phyloP scores from a whole-genome alignment of 2,888 invertebrate genomes.

The Electrophaes corylata region DNA sequence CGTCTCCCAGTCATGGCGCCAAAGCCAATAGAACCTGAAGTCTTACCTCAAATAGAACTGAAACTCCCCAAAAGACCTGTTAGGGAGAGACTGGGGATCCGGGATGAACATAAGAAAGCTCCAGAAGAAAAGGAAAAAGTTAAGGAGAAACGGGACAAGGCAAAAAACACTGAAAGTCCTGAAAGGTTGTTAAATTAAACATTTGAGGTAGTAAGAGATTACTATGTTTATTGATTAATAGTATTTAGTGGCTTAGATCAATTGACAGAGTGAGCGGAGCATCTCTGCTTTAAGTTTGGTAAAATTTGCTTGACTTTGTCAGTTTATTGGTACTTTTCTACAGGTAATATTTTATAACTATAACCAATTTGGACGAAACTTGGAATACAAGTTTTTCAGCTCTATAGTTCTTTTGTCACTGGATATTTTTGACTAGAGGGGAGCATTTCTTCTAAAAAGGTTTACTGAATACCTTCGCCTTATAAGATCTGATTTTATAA shows the following conservation, averaged over 20 bases:
- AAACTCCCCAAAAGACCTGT: conserved; percentile 78
- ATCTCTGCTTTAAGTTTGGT: too few species aligned
- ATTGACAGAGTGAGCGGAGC: too few species aligned
- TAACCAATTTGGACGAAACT: too few species aligned
- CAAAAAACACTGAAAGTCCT: conserved; percentile 63
- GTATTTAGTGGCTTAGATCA: conserved; percentile 13
- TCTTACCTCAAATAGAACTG: conserved; percentile 75
- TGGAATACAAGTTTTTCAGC: too few species aligned
- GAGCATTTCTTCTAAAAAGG: too few species aligned
- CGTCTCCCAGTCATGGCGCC: conserved; percentile 6
- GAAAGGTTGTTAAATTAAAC: conserved; percentile 74
- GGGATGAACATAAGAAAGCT: conserved; percentile 55
- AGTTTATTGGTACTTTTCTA: too few species aligned
- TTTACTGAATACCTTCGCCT: too few species aligned
- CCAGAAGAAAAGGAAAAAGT: conserved; percentile 53
- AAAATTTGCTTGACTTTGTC: too few species aligned
- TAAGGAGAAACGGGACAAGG: conserved; percentile 56
- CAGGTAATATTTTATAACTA: too few species aligned
- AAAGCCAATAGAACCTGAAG: conserved; percentile 55
- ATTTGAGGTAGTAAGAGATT: conserved; percentile 65
- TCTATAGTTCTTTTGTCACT: too few species aligned
- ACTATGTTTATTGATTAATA: conserved; percentile 29
- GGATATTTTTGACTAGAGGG: too few species aligned
- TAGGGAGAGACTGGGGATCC: conserved; percentile 70
- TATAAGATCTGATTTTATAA: too few species aligned